phyloP scores from a whole-genome alignment of 1,140 invertebrate species.

The Heliconius hermathena region DNA sequence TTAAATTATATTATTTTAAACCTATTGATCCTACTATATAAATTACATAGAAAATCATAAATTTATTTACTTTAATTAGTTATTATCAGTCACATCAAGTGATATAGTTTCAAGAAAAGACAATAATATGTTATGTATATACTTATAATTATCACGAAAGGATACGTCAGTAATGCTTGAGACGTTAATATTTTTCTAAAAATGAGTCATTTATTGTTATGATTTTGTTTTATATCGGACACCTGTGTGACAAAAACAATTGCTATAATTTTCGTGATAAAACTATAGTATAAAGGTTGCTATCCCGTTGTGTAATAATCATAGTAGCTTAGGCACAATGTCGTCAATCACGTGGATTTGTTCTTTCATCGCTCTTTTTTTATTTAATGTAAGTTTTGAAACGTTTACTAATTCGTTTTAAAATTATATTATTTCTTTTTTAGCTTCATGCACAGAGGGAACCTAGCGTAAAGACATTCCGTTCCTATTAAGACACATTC shows the following conservation, averaged over 20 bases:
- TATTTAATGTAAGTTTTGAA: slow-evolving; percentile 52
- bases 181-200: slow-evolving; percentile 13
- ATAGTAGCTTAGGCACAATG: slow-evolving; percentile 43
- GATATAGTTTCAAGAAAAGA: too few species aligned
- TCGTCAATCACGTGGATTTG: slow-evolving; percentile 52
- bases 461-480: too few species aligned
- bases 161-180: slow-evolving; percentile 12
- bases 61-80: too few species aligned
- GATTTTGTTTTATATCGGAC: slow-evolving; percentile 47
- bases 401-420: neutral
- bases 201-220: slow-evolving; percentile 40
- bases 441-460: neutral
- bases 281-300: slow-evolving; percentile 43
- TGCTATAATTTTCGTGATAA: slow-evolving; percentile 42
- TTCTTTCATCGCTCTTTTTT: slow-evolving; percentile 46
- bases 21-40: neutral
- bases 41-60: neutral
- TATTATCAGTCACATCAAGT: too few species aligned
- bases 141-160: neutral
- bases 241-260: slow-evolving; percentile 42
- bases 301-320: slow-evolving; percentile 38
- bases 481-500: too few species aligned
- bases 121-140: too few species aligned
- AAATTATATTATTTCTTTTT: neutral
- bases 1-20: neutral